These are phyloP conservation scores for Remorina albescens DNA, from an alignment of 2,797 vertebrate species.

Conservation along the genomic window DNA sequence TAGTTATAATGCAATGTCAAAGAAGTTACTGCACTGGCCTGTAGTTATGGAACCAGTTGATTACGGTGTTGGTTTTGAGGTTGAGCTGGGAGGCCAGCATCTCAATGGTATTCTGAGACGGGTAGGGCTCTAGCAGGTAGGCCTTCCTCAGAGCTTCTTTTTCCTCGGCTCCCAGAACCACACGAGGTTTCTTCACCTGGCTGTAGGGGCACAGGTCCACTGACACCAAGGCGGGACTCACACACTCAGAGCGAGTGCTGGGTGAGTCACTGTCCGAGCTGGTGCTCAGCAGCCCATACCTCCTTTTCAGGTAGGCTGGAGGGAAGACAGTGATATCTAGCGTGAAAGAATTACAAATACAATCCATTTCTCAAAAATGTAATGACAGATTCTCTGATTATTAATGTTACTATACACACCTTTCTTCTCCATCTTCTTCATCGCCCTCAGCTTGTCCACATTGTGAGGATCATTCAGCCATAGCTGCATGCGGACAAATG, in stretches of 20 bases:
- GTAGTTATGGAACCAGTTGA: conserved; percentile 99
- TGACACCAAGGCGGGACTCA: conserved; percentile 89
- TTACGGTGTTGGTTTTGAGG: conserved; percentile 98
- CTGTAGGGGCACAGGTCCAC: conserved; percentile 91
- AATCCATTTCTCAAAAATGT: background rate
- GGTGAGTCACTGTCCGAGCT: conserved; percentile 96
- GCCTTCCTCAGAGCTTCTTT: conserved; percentile 95
- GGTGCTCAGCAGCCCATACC: conserved; percentile 93
- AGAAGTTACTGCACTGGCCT: conserved; percentile 82
- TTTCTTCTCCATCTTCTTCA: conserved; percentile 99
- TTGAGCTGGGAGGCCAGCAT: conserved; percentile 94
- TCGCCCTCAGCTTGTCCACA: conserved; percentile 94
- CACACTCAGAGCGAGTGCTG: conserved; percentile 89
- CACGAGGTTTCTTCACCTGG: conserved; percentile 95
- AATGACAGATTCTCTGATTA: background rate
- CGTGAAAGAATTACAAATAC: background rate
- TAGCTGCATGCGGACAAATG: conserved; percentile 98
- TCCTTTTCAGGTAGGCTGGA: conserved; percentile 95
- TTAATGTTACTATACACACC: conserved; percentile 65
- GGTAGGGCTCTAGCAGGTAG: conserved; percentile 96
- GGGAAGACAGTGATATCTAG: conserved; percentile 18
- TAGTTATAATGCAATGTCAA: background rate
- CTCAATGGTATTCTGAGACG: conserved; percentile 98
- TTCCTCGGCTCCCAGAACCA: conserved; percentile 95
- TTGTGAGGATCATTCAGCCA: conserved; percentile 98